These are phyloP conservation scores for Cavia porcellus DNA, from an alignment of 2,113 vertebrate species.

Conservation along the genomic window DNA sequence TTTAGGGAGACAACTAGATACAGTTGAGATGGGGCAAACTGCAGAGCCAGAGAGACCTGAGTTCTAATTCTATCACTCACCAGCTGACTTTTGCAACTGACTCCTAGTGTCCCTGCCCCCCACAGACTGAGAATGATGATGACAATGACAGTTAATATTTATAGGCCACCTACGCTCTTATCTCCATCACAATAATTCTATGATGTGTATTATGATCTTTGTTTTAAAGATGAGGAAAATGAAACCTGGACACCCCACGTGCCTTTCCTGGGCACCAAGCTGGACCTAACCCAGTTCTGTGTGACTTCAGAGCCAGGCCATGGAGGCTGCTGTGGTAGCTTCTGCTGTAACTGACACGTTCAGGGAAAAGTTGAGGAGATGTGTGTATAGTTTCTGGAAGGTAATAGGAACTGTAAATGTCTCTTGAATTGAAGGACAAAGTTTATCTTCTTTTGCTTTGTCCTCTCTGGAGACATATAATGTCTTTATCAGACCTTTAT, in stretches of 20 bases:
- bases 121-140: neutral
- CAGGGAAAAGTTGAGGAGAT: neutral
- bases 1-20: neutral
- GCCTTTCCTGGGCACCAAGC: neutral
- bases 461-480: neutral
- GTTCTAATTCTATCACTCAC: neutral
- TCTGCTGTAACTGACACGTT: no score
- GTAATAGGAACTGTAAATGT: neutral
- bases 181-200: neutral
- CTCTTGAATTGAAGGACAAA: neutral
- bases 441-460: constrained; percentile 8
- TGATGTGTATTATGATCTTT: neutral
- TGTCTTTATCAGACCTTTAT: constrained; percentile 17
- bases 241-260: neutral
- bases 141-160: neutral
- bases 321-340: no score
- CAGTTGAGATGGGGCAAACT: neutral
- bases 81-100: neutral
- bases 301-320: neutral
- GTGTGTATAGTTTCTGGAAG: neutral
- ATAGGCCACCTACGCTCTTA: neutral
- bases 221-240: neutral
- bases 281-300: neutral
- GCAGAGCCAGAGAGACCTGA: neutral
- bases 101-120: neutral